Evolutionary conservation across 1,140 invertebrate species (phyloP).

Genomic region (Drosophila guanche): DNA sequence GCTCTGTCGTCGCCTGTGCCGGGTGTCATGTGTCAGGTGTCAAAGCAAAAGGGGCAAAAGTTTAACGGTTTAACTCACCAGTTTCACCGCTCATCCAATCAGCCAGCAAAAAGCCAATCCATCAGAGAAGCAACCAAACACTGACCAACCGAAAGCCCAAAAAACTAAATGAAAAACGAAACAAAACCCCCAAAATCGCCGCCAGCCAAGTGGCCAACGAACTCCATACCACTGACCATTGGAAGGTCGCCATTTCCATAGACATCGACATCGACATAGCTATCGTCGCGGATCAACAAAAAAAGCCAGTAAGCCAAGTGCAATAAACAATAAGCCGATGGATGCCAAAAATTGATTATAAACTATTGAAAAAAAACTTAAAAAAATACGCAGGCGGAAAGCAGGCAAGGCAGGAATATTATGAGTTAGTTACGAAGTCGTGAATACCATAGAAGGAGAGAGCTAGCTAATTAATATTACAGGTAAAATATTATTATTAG

Average conservation of each 20-base stretch:
- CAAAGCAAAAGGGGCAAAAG: constrained; percentile 64
- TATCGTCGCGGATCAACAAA: too few species aligned
- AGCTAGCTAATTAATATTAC: too few species aligned
- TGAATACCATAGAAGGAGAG: not conserved
- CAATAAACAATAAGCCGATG: constrained; percentile 48
- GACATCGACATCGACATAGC: too few species aligned
- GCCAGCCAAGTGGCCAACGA: constrained; percentile 53
- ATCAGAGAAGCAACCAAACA: constrained; percentile 12
- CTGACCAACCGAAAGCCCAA: constrained; percentile 5
- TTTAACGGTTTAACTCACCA: constrained; percentile 66
- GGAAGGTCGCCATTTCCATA: constrained; percentile 46
- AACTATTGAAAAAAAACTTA: constrained; percentile 24
- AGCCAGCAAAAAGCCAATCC: constrained; percentile 25
- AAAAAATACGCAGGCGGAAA: constrained; percentile 2
- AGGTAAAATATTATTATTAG: too few species aligned
- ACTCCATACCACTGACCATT: constrained; percentile 47
- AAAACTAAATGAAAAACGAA: constrained; percentile 36
- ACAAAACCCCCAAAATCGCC: constrained; percentile 31
- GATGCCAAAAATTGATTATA: constrained; percentile 33
- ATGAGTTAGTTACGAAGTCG: not conserved
- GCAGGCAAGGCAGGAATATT: constrained; percentile 1
- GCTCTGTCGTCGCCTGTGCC: constrained; percentile 45
- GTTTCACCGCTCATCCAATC: constrained; percentile 18
- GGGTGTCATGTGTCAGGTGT: constrained; percentile 67
- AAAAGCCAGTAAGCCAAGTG: constrained; percentile 43